Evolutionary conservation across 2,113 vertebrate genomes (phyloP), one percentile per base, ranked within the genome.

Genomic region (Limnothrissa miodon): DNA sequence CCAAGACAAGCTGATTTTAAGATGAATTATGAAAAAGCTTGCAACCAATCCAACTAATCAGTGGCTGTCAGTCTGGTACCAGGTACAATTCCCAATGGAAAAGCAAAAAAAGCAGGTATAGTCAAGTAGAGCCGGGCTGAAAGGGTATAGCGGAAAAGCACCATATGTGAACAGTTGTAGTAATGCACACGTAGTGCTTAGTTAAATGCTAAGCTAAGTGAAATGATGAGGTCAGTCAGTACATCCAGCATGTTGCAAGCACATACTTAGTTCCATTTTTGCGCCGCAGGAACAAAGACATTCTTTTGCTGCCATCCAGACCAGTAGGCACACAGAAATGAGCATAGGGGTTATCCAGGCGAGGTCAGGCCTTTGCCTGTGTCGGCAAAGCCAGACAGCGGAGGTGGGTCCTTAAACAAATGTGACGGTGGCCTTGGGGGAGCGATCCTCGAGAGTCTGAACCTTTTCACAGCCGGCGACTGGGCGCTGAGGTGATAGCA

Each of bases 401-500:
- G 29, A 74, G 66, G 33, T 74, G 66, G 66, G 25, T 11, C 10
- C 66, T 74, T 74, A 74, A 74, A 36, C 66, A 74, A 74, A 74
- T 74, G 66, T 74, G 66, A 74, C 15, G 11, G 33, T 74, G 66
- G 66, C 66, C 66, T 36, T 33, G 17, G 66, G 66, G 66, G 44
- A 78, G n/a, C 8, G 82, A 85, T 82, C 83, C 83, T 79, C 74
- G 81, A 78, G 46, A 83, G 83, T 25, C 42, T 59, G 53, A 42
- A 83, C 82, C 78, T 84, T 83, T 74, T n/a, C 21, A 81, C 17
- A 53, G 79, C 53, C 39, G 33, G 1, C 66, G 66, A 17, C 66
- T 74, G 66, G 66, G 66, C 11, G 29, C 13, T 33, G 29, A 74
- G 1, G 29, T 36, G 66, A 74, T 74, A 36, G 66, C 81, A n/a